Evolutionary conservation across 2,888 invertebrate genomes (phyloP).

Genomic region (Myopa tessellatipennis): DNA sequence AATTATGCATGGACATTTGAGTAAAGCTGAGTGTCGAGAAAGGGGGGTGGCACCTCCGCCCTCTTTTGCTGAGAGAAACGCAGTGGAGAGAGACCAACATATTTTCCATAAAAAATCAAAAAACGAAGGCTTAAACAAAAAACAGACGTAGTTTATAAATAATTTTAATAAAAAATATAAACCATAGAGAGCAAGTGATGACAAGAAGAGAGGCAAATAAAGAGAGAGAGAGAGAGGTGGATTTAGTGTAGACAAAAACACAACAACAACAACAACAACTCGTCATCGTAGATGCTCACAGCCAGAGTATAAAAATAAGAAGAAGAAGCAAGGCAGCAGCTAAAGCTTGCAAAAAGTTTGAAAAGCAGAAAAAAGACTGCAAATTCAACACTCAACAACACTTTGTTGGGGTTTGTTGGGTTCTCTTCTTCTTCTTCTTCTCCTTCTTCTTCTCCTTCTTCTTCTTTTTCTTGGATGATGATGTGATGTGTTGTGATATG

Average conservation of each 20-base stretch:
- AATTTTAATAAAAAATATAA: too few relatives aligned
- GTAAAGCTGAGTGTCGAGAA: neutral
- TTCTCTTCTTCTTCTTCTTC: neutral
- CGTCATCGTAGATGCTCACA: too few relatives aligned
- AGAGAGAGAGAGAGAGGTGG: neutral
- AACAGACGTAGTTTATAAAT: neutral
- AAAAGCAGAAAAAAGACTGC: neutral
- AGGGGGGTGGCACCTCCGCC: too few relatives aligned
- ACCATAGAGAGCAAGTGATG: neutral
- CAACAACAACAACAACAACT: too few relatives aligned
- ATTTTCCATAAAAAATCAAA: conserved; percentile 8
- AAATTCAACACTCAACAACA: neutral
- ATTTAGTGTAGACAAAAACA: too few relatives aligned
- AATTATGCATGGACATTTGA: neutral
- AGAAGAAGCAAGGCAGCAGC: neutral
- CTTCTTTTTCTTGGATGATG: neutral
- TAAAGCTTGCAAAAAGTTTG: neutral
- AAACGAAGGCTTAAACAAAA: neutral
- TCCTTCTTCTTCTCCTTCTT: neutral
- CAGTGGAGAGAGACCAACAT: neutral
- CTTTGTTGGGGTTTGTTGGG: conserved; percentile 3
- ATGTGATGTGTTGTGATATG: conserved; percentile 6
- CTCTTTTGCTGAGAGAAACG: too few relatives aligned
- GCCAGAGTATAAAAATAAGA: neutral
- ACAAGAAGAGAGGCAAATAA: neutral